These are phyloP conservation scores for Isurus oxyrinchus DNA, from an alignment of 2,113 vertebrate species.

Conservation along the genomic window DNA sequence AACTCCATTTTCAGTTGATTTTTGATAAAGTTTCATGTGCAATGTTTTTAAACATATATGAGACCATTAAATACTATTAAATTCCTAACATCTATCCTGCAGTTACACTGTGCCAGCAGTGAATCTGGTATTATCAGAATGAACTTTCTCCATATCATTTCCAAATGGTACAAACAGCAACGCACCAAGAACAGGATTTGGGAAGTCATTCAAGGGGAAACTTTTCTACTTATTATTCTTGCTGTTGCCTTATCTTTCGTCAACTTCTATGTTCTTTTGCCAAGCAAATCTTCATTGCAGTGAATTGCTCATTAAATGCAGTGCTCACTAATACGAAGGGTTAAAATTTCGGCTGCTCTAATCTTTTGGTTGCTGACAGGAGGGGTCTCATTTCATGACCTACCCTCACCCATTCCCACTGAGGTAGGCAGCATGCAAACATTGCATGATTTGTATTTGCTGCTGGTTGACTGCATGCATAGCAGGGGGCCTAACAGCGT, in stretches of 20 bases:
- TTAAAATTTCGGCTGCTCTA: too few species aligned
- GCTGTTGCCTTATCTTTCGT: background rate
- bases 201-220: background rate
- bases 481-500: too few species aligned
- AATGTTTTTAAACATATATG: background rate
- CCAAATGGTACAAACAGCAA: background rate
- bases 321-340: too few species aligned
- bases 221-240: background rate
- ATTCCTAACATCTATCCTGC: background rate
- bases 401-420: too few species aligned
- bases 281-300: background rate
- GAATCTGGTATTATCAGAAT: background rate
- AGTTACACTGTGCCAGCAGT: background rate
- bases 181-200: background rate
- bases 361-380: too few species aligned
- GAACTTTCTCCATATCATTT: background rate
- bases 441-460: too few species aligned
- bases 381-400: too few species aligned
- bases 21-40: background rate
- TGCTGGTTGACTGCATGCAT: too few species aligned
- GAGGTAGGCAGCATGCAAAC: too few species aligned
- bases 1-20: background rate
- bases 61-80: background rate
- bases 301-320: background rate
- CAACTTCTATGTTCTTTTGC: background rate